Percentiles rank a stretch among this genome's conserved stretches.
Evolutionary conservation across 2,113 vertebrate species (phyloP).

Genomic region (Atrichornis clamosus): DNA sequence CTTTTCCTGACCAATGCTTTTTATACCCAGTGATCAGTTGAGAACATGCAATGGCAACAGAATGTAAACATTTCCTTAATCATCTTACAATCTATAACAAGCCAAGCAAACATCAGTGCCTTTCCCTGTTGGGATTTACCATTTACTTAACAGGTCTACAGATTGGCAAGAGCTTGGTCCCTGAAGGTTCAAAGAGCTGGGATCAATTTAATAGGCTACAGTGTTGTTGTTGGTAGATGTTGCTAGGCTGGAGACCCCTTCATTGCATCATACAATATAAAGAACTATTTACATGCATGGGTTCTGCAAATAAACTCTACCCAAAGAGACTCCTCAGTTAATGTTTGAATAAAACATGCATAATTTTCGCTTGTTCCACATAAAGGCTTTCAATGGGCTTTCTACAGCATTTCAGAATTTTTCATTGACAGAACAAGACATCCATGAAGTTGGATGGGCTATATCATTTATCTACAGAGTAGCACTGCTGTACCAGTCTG

Average conservation of each 20-base stretch:
- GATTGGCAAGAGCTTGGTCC: slow-evolving; percentile 50
- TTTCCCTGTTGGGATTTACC: slow-evolving; percentile 45
- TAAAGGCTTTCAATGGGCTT: neutral
- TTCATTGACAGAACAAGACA: neutral
- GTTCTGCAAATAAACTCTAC: slow-evolving; percentile 23
- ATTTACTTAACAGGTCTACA: slow-evolving; percentile 50
- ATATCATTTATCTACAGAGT: neutral
- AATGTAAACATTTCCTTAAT: slow-evolving; percentile 73
- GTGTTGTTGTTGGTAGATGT: slow-evolving; percentile 22
- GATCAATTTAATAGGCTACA: slow-evolving; percentile 61
- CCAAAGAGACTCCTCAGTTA: slow-evolving; percentile 7
- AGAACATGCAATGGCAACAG: slow-evolving; percentile 32
- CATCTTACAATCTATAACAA: slow-evolving; percentile 57
- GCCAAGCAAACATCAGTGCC: slow-evolving; percentile 61
- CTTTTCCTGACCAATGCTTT: neutral
- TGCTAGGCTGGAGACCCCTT: slow-evolving; percentile 52
- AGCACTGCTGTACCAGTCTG: neutral
- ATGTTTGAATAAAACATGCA: neutral
- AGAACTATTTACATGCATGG: neutral
- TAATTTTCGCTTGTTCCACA: neutral
- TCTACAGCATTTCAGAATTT: neutral
- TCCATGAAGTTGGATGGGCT: neutral
- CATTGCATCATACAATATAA: slow-evolving; percentile 63
- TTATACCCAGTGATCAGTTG: neutral
- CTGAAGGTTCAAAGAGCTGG: slow-evolving; percentile 35